These are phyloP conservation scores for Drosophila nannoptera DNA, from an alignment of 1,140 invertebrate species.

Conservation along the genomic window DNA sequence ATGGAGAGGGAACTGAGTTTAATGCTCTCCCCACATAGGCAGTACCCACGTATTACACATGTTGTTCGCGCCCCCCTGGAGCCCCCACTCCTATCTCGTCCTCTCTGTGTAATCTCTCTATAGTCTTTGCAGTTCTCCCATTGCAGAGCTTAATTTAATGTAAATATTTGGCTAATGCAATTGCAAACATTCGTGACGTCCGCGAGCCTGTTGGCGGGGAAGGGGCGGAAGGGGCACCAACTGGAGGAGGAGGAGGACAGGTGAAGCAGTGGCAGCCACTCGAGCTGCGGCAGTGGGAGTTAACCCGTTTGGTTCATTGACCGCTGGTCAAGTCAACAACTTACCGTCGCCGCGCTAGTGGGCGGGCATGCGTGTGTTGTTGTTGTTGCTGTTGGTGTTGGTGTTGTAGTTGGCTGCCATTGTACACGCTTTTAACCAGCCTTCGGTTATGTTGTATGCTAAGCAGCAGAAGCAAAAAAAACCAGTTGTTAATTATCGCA, in stretches of 20 bases:
- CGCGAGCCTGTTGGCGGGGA: slow-evolving; percentile 5
- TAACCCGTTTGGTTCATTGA: slow-evolving; percentile 48
- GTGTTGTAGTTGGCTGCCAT: slow-evolving; percentile 26
- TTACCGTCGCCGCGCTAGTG: slow-evolving; percentile 34
- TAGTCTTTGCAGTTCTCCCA: neutral
- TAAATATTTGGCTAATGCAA: slow-evolving; percentile 20
- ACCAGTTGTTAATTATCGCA: slow-evolving; percentile 72
- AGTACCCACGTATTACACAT: too few species aligned
- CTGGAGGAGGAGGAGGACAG: too few species aligned
- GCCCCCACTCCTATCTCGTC: neutral
- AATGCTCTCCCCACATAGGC: slow-evolving; percentile 10
- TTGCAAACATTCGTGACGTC: slow-evolving; percentile 3
- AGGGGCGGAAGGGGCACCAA: too few species aligned
- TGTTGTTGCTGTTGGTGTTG: slow-evolving; percentile 25
- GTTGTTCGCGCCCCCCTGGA: too few species aligned
- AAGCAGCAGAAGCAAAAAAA: slow-evolving; percentile 50
- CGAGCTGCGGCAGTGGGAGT: slow-evolving; percentile 7
- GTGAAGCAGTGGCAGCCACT: slow-evolving; percentile 13
- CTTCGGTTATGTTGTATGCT: slow-evolving; percentile 69
- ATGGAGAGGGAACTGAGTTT: slow-evolving; percentile 4
- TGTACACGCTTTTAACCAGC: slow-evolving; percentile 62
- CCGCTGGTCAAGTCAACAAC: slow-evolving; percentile 51
- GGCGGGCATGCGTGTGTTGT: slow-evolving; percentile 16
- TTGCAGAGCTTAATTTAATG: slow-evolving; percentile 11
- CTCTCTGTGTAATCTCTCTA: neutral